Base-by-base conservation (phyloP, 1,140 invertebrate genomes). In the Condylostylus longicornis region DNA sequence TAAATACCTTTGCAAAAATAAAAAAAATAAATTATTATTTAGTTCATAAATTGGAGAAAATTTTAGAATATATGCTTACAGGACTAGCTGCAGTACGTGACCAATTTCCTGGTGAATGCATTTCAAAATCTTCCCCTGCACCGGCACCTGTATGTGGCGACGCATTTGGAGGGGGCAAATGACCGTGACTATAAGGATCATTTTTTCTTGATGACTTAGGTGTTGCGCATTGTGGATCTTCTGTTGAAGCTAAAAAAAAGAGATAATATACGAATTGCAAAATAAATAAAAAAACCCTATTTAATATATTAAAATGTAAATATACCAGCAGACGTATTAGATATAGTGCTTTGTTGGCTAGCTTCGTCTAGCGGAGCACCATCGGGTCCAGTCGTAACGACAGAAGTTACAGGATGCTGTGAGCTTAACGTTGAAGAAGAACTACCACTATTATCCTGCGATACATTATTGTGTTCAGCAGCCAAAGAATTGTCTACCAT, bases 91-190 rank as follows among this genome's bases (percentile, higher is more conserved):
- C 82, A 46, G 87, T 86, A 48, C 85, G 71, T 36, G 83, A 74
- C 82, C 82, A 85, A 41, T 68, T 65, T 52, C 80, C 76, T 40
- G 87, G 84, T 58, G 79, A 84, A 58, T 74, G 82, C 49, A 86
- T 77, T 60, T 87, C 86, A 66, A 89, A 90, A 52, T 94, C 87
- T 53, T 94, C 88, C 53, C 88, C 86, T 51, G 76, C 71, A 6
- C 82, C 82, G 14, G 81, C 84, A 35, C 45, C 44, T 22, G 50
- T 45, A 55, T 82, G 68, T 35, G 86, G 87, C 38, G 87, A 84
- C 73, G 56, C 72, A 40, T 49, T 60, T 15, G 79, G 76, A 47
- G 78, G 81, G 25, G 77, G 66, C 43, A 79, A 74, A 67, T 82
- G 79, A 54, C 71, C 52, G 49, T 82, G 79, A 54, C 71, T 50